Evolutionary conservation across 2,113 vertebrate genomes (phyloP).

Genomic region (Chaetodon auriga): DNA sequence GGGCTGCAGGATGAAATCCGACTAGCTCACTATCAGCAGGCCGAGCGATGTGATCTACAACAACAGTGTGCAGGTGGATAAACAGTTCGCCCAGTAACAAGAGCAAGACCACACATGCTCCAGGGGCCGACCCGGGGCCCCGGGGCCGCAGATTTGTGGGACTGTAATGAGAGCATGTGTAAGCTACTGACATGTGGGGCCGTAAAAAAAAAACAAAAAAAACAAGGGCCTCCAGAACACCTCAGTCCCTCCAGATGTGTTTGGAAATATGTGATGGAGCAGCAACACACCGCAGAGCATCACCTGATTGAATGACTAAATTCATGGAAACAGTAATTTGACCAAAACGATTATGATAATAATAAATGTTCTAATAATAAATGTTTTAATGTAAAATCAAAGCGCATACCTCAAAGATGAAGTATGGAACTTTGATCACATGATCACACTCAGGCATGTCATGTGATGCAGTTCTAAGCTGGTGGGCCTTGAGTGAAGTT

Average conservation of each 20-base stretch:
- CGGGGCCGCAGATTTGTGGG: conserved; percentile 42
- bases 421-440: too few species aligned
- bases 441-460: too few species aligned
- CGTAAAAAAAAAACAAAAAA: conserved; percentile 42
- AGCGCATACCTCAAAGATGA: too few species aligned
- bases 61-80: conserved; percentile 57
- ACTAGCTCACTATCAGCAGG: conserved; percentile 37
- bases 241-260: conserved; percentile 36
- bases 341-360: too few species aligned
- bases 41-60: conserved; percentile 39
- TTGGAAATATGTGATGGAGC: neutral
- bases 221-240: conserved; percentile 21
- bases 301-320: too few species aligned
- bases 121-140: neutral
- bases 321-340: too few species aligned
- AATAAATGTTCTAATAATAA: too few species aligned
- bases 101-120: conserved; percentile 64
- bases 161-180: conserved; percentile 42
- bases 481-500: too few species aligned
- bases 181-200: conserved; percentile 38
- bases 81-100: conserved; percentile 42
- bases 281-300: neutral
- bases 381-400: too few species aligned
- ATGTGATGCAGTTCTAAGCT: too few species aligned
- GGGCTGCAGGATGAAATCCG: conserved; percentile 35